Evolutionary conservation across 2,113 vertebrate species (phyloP), one percentile per base, ranked within the genome.

Genomic region (Thermophis baileyi): DNA sequence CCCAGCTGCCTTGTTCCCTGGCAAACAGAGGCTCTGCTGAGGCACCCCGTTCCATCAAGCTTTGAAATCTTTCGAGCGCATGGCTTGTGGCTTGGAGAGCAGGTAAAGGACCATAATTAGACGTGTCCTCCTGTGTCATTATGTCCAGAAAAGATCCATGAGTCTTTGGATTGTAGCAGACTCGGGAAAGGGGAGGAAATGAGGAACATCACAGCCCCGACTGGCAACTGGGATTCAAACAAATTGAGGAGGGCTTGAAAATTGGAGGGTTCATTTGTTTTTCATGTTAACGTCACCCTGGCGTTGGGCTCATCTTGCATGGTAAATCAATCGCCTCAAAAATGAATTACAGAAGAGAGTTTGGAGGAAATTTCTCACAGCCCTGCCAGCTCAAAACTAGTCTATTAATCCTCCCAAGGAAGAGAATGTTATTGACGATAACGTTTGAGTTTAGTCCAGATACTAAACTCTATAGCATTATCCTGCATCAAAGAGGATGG

Each of bases 21-120:
- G 93, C 94, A 69, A 91, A 55, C 92, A 69, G 54, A 40, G 16
- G 86, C 85, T 54, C 40, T 55, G 47, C 57, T 35, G 89, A 88
- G 35, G 46, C 85, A 81, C 27, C 53, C 49, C 55, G 5, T 55
- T 54, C 89, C 0, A 55, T 88, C 63, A 89, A 20, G 85, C 44
- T 35, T 47, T 44, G 93, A 94, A 90, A 88, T 27, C 60, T 27
- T 55, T 27, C 47, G 49, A 20, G 18, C 90, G 27, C 85, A 93
- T 4, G 85, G 5, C 63, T 87, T 63, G 5, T 49, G 40, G 87
- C 85, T 91, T 10, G 46, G 51, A 87, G 88, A 6, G 85, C 35
- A 81, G 60, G 47, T 86, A 51, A 40, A 89, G 40, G 30, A 0
- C 20, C 0, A 0, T 0, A 24, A 88, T 91, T 50, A 92, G 85